Percentiles rank a stretch among this genome's conserved stretches.
phyloP scores from a whole-genome alignment of 64 coral and sea anemone species.

The Astreopora myriophthalma region DNA sequence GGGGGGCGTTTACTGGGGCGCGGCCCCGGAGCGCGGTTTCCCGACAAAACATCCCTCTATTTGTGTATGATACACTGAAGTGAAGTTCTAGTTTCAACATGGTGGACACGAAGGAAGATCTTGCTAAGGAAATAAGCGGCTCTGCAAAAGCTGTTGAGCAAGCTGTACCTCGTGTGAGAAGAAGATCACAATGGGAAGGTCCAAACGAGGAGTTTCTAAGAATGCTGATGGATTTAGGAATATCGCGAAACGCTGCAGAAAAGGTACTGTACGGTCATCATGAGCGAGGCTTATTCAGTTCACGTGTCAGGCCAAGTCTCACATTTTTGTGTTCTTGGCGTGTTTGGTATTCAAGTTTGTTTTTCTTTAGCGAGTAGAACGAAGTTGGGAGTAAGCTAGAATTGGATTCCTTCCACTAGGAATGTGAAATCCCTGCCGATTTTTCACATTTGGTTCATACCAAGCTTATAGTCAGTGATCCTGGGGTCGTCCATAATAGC shows the following conservation, averaged over 20 bases:
- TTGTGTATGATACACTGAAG: background rate
- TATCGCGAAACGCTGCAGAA: constrained; percentile 66
- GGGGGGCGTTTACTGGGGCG: background rate
- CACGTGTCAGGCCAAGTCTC: background rate
- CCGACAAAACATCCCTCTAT: too few relatives aligned
- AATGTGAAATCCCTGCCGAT: too few relatives aligned
- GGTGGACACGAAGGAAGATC: constrained; percentile 12
- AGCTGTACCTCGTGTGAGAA: background rate
- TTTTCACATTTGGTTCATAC: too few relatives aligned
- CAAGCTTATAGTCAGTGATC: too few relatives aligned
- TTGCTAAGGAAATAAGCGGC: background rate
- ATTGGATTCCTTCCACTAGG: too few relatives aligned
- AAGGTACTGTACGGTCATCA: constrained; percentile 9
- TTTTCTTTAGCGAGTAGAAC: background rate
- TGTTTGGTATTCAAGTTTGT: background rate
- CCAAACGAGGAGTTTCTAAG: constrained; percentile 66
- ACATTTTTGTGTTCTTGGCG: background rate
- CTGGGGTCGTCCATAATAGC: too few relatives aligned
- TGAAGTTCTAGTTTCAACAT: background rate
- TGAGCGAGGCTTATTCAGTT: background rate
- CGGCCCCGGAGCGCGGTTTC: background rate
- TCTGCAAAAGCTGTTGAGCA: background rate
- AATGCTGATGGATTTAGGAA: constrained; percentile 56
- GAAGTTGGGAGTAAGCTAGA: too few relatives aligned
- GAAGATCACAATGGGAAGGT: constrained; percentile 55